Conservation (phyloP, 2,888 invertebrate genomes). For the Macroteleia sp. region DNA sequence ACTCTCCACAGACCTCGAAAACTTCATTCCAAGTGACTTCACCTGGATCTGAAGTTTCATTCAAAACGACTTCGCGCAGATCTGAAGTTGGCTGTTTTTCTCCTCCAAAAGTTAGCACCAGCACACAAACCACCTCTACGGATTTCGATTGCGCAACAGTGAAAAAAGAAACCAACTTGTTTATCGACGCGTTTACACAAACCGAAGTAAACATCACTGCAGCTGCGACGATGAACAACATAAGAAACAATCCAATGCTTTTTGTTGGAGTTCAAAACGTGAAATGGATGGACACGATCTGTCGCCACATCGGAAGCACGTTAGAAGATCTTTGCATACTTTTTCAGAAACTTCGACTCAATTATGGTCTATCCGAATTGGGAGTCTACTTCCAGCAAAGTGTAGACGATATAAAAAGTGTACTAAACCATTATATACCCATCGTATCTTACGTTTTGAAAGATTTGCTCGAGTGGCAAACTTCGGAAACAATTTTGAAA, state of each 20-base stretch:
- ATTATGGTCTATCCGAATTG: conserved; percentile 1
- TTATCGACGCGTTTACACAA: background rate
- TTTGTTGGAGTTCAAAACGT: conserved; percentile 3
- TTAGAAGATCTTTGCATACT: background rate
- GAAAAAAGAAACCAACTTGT: too few species aligned
- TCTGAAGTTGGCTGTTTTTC: too few species aligned
- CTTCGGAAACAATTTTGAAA: background rate
- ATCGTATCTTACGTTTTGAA: background rate
- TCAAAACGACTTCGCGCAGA: too few species aligned
- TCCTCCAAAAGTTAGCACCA: too few species aligned
- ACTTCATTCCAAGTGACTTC: too few species aligned
- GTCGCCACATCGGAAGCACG: background rate
- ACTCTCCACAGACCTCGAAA: too few species aligned
- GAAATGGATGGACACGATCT: background rate
- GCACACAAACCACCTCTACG: too few species aligned
- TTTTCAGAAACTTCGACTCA: conserved; percentile 18
- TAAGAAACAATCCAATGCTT: background rate
- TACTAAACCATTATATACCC: background rate
- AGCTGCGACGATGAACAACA: background rate
- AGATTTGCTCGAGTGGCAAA: conserved; percentile 4
- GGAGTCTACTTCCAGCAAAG: background rate
- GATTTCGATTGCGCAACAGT: too few species aligned
- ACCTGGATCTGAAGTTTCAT: too few species aligned
- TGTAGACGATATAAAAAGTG: background rate
- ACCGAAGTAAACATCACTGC: background rate